These are phyloP conservation scores for Hycleus phaleratus DNA, from an alignment of 1,140 invertebrate species.

Conservation along the genomic window DNA sequence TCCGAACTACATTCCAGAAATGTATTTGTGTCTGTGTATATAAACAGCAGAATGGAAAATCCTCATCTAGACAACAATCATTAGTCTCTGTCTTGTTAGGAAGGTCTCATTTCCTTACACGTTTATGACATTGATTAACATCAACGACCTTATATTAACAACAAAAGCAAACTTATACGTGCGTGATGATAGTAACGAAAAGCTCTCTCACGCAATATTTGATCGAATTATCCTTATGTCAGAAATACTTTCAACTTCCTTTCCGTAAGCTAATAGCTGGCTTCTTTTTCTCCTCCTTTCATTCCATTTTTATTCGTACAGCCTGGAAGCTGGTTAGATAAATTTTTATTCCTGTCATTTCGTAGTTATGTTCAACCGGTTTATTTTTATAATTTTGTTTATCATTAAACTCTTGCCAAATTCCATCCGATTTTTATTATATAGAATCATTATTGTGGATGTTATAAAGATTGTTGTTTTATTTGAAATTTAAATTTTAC, in stretches of 20 bases:
- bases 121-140: slow-evolving; percentile 35
- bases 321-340: background rate
- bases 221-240: background rate
- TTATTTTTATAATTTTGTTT: background rate
- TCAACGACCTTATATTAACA: slow-evolving; percentile 4
- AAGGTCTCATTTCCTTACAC: slow-evolving; percentile 28
- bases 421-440: background rate
- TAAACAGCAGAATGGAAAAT: no score
- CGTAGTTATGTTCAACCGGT: no score
- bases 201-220: background rate
- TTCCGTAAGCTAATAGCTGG: background rate
- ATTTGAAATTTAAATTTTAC: no score
- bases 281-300: background rate
- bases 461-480: no score
- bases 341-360: background rate
- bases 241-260: background rate
- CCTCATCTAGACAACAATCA: slow-evolving; percentile 13
- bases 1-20: background rate
- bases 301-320: background rate
- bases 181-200: slow-evolving; percentile 4
- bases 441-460: background rate
- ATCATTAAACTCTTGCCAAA: slow-evolving; percentile 1
- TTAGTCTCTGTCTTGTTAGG: slow-evolving; percentile 31
- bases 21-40: no score
- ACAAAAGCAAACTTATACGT: slow-evolving; percentile 14